A percentile compares a stretch with the other conserved stretches of the same genome.
Conservation (phyloP, 2,888 invertebrate genomes). For the Balanococcus diminutus region DNA sequence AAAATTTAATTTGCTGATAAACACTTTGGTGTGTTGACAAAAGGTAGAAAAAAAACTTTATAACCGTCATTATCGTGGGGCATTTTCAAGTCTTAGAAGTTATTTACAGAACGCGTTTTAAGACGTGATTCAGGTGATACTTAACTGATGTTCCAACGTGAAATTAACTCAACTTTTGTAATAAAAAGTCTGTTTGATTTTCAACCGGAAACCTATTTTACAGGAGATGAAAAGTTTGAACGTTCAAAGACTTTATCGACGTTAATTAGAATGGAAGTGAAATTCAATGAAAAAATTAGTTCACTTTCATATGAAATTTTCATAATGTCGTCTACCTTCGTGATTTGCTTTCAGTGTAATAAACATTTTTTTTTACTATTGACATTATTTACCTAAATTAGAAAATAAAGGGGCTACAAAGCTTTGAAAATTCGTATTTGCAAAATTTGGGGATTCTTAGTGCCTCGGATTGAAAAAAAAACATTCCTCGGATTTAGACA, state of each 20-base stretch:
- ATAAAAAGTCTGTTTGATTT: conserved; percentile 23
- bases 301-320: neutral
- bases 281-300: conserved; percentile 20
- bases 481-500: too few relatives aligned
- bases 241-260: neutral
- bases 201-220: conserved; percentile 13
- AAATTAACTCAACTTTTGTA: conserved; percentile 5
- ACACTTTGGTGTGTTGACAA: neutral
- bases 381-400: too few relatives aligned
- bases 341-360: neutral
- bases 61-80: neutral
- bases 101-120: neutral
- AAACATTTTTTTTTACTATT: too few relatives aligned
- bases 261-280: neutral
- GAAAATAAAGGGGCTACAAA: too few relatives aligned
- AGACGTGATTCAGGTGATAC: neutral
- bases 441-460: too few relatives aligned
- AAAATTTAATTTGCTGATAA: conserved; percentile 1
- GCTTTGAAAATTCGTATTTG: too few relatives aligned
- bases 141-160: conserved; percentile 22
- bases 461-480: too few relatives aligned
- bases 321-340: neutral
- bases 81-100: neutral
- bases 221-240: conserved; percentile 4
- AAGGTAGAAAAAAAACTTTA: conserved; percentile 2